Base-by-base conservation (phyloP, 2,888 invertebrate species). In the Silvanus unidentatus region DNA sequence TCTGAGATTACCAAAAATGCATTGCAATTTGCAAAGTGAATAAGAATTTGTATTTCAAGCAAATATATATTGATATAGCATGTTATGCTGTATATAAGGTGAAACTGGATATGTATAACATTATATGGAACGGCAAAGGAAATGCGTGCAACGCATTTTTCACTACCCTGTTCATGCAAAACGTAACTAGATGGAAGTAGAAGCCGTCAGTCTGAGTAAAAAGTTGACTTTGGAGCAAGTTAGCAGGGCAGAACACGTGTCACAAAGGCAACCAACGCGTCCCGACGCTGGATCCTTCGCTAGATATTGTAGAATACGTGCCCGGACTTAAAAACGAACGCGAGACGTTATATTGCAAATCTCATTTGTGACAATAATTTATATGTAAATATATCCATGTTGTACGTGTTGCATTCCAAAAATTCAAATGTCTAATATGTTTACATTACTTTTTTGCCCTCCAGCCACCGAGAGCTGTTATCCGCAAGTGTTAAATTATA, bases 281-380 rank as follows among this genome's bases (percentile, higher is more conserved):
- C 48, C 58, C 54, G 54, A 55, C 55, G 56, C 52, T 57, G 55
- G 56, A 59, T 59, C 61, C 57, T 57, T 59, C 58, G 55, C 61
- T 63, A 64, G 66, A 65, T 65, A 62, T 65, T 62, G 65, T 51
- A 56, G 55, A 47, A 53, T 50, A 65, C 66, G 66, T 66, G 66
- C 58, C 50, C 44, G 45, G 64, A 58, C 59, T 65, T 39, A 53
- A 43, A 63, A 64, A 34, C 56, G 53, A 62, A 50, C 57, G 32
- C 49, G 58, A 62, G 62, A 66, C 65, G 68, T 64, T 67, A 66
- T 68, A 68, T 67, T 65, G 69, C 68, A 69, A 69, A 69, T 69
- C 68, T 69, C 68, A 69, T 69, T 69, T 69, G 68, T 63, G 68
- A 68, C 68, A 68, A 69, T 69, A 69, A 69, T 69, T 69, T 69